These are phyloP conservation scores for Pituophis catenifer DNA, from an alignment of 2,113 vertebrate species.

Conservation along the genomic window DNA sequence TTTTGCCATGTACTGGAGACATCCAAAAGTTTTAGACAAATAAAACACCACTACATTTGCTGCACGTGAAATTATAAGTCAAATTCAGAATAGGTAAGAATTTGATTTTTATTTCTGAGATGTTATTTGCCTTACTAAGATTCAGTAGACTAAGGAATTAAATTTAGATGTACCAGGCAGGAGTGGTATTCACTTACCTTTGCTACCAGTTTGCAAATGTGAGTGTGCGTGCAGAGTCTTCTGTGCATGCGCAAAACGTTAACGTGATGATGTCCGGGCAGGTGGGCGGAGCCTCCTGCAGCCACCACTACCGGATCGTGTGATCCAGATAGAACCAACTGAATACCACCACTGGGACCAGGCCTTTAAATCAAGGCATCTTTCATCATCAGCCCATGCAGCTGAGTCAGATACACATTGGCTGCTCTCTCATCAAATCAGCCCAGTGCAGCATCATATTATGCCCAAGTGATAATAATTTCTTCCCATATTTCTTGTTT, in stretches of 20 bases:
- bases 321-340: too few species aligned
- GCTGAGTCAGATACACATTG: neutral
- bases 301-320: too few species aligned
- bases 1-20: slow-evolving; percentile 51
- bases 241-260: too few species aligned
- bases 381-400: neutral
- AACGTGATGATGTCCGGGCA: too few species aligned
- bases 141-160: slow-evolving; percentile 14
- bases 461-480: neutral
- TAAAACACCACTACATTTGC: slow-evolving; percentile 52
- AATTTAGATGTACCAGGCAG: slow-evolving; percentile 5
- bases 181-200: too few species aligned
- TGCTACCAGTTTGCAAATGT: too few species aligned
- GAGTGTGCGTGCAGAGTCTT: too few species aligned
- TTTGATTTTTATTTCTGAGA: slow-evolving; percentile 40
- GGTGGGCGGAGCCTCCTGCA: too few species aligned
- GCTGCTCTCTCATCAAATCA: neutral
- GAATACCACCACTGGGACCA: neutral
- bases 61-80: slow-evolving; percentile 60
- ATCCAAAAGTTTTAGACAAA: slow-evolving; percentile 59
- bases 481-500: too few species aligned
- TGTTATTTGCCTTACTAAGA: slow-evolving; percentile 19
- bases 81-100: slow-evolving; percentile 42
- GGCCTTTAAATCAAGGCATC: neutral
- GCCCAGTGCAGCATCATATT: neutral